Evolutionary conservation across 2,113 vertebrate genomes (phyloP).

Genomic region (Bungarus multicinctus): DNA sequence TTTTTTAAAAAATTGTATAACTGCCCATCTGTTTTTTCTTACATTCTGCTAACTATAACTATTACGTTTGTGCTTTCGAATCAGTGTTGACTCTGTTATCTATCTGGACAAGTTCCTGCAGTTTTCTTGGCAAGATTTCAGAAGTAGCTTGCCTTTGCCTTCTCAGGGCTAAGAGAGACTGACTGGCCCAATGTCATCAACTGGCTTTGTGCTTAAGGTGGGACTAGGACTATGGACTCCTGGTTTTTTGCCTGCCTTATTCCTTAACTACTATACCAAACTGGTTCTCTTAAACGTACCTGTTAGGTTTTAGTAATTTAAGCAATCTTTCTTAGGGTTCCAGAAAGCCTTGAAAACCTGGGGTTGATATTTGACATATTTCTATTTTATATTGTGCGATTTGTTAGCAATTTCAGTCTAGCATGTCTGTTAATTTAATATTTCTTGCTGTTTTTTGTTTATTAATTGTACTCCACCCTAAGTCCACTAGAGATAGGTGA

Average conservation of each 20-base stretch:
- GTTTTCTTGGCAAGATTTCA: too few species aligned
- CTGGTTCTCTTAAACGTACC: background rate
- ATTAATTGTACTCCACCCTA: background rate
- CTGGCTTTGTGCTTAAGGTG: too few species aligned
- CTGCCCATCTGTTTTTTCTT: slow-evolving; percentile 13
- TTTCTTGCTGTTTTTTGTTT: background rate
- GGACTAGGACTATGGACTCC: too few species aligned
- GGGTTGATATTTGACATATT: background rate
- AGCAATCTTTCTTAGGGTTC: background rate
- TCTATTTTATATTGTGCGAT: background rate
- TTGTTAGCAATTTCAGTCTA: background rate
- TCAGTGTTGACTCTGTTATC: too few species aligned
- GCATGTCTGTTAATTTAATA: background rate
- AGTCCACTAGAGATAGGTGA: background rate
- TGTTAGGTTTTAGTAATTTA: background rate
- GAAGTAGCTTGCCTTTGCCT: too few species aligned
- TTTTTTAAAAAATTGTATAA: background rate
- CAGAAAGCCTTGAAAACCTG: background rate
- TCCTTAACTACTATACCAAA: too few species aligned
- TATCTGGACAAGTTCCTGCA: too few species aligned
- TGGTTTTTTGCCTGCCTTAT: too few species aligned
- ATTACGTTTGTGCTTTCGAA: too few species aligned
- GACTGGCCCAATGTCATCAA: too few species aligned
- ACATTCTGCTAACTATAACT: background rate
- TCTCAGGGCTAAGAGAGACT: too few species aligned